A percentile compares a stretch with the other conserved stretches of the same genome.
Evolutionary conservation across 2,888 invertebrate species (phyloP).

Genomic region (Bimastos eiseni): DNA sequence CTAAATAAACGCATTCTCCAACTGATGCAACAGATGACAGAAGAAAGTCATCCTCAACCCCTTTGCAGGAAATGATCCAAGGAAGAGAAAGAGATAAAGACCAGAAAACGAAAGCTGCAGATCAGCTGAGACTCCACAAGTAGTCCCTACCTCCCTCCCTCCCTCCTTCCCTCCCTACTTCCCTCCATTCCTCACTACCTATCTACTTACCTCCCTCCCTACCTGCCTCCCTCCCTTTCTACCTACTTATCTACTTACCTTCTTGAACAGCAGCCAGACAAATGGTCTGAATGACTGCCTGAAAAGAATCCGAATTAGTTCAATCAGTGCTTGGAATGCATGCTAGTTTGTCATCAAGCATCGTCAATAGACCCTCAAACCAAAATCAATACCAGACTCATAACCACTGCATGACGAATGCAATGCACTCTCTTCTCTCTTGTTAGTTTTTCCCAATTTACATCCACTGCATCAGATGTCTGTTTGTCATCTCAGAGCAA

Average conservation of each 20-base stretch:
- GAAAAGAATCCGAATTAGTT: too few relatives aligned
- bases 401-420: not conserved
- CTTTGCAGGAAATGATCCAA: not conserved
- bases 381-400: not conserved
- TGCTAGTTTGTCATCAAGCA: not conserved
- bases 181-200: too few relatives aligned
- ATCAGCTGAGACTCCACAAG: not conserved
- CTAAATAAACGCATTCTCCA: not conserved
- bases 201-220: too few relatives aligned
- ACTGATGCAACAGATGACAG: not conserved
- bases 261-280: not conserved
- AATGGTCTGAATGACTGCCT: not conserved
- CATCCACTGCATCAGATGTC: not conserved
- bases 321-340: not conserved
- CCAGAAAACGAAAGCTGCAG: not conserved
- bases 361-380: not conserved
- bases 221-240: too few relatives aligned
- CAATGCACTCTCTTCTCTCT: not conserved
- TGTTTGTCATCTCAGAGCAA: not conserved
- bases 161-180: too few relatives aligned
- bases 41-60: not conserved
- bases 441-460: not conserved
- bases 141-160: too few relatives aligned
- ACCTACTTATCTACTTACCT: too few relatives aligned
- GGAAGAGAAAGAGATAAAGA: not conserved